Conservation (phyloP, 2,797 vertebrate species). For the Gallinago solitaria region DNA sequence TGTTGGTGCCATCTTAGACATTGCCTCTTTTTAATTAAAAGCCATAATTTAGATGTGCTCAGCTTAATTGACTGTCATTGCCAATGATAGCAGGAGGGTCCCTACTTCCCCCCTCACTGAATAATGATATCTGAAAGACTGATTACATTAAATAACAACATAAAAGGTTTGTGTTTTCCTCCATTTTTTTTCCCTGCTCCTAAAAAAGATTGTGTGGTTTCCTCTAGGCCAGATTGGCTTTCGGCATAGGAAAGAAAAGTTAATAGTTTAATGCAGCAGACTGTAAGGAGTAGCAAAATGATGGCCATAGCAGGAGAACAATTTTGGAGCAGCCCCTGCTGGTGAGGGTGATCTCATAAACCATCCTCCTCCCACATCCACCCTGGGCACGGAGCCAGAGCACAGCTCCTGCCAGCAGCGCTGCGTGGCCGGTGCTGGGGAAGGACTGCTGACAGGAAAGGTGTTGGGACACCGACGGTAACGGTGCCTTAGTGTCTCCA, state of each 20-base stretch:
- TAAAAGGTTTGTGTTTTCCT: slow-evolving; percentile 13
- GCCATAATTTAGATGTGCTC: slow-evolving; percentile 75
- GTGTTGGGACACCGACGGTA: rapidly evolving
- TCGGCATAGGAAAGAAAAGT: background rate
- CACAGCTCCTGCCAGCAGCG: background rate
- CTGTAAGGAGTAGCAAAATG: background rate
- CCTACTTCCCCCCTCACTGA: slow-evolving; percentile 15
- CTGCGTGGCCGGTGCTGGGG: background rate
- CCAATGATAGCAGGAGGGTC: slow-evolving; percentile 56
- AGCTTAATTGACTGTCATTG: slow-evolving; percentile 75
- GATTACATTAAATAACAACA: slow-evolving; percentile 41
- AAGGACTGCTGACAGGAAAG: background rate
- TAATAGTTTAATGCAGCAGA: background rate
- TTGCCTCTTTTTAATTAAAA: slow-evolving; percentile 79
- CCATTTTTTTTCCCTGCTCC: background rate
- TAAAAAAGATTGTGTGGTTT: background rate
- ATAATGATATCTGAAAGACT: slow-evolving; percentile 28
- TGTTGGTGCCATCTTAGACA: slow-evolving; percentile 69
- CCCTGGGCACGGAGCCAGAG: rapidly evolving
- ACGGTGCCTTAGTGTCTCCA: background rate
- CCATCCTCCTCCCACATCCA: background rate
- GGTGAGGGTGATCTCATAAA: background rate
- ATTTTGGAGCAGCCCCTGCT: background rate
- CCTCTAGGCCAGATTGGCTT: background rate
- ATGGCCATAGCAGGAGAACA: background rate